A percentile compares a stretch with the other conserved stretches of the same genome.
These are phyloP conservation scores for Eupithecia insigniata DNA, from an alignment of 2,888 invertebrate species.

Conservation along the genomic window DNA sequence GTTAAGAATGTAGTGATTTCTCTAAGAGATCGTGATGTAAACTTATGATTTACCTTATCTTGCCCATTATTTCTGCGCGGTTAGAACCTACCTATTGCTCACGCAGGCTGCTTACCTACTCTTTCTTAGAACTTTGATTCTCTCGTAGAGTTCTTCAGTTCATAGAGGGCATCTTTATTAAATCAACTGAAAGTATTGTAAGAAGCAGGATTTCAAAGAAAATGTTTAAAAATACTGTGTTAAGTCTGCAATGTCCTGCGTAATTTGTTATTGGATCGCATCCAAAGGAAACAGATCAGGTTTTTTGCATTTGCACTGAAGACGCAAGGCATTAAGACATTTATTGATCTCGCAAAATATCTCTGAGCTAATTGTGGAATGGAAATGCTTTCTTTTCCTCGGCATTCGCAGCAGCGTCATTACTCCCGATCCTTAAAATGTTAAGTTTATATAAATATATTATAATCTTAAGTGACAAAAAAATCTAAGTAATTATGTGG, in stretches of 20 bases:
- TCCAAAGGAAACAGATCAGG: slow-evolving; percentile 55
- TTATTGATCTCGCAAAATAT: slow-evolving; percentile 7
- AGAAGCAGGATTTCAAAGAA: background rate
- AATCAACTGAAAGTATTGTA: background rate
- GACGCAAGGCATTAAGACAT: background rate
- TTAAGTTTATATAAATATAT: too few species aligned
- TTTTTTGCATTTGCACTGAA: slow-evolving; percentile 52
- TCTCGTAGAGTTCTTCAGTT: too few species aligned
- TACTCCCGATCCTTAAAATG: background rate
- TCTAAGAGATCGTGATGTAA: background rate
- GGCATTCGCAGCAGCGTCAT: background rate
- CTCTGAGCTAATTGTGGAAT: background rate
- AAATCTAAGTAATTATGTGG: too few species aligned
- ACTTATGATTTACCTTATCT: background rate
- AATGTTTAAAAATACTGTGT: slow-evolving; percentile 42
- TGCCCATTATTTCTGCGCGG: background rate
- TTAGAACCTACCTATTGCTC: background rate
- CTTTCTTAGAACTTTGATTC: slow-evolving; percentile 4
- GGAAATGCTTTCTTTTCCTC: background rate
- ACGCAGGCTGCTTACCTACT: background rate
- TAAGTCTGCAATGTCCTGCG: slow-evolving; percentile 41
- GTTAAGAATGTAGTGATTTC: background rate
- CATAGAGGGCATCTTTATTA: too few species aligned
- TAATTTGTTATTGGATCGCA: slow-evolving; percentile 54
- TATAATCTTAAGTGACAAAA: too few species aligned